Conservation (phyloP, 2,113 vertebrate genomes). For the Rissa tridactyla region DNA sequence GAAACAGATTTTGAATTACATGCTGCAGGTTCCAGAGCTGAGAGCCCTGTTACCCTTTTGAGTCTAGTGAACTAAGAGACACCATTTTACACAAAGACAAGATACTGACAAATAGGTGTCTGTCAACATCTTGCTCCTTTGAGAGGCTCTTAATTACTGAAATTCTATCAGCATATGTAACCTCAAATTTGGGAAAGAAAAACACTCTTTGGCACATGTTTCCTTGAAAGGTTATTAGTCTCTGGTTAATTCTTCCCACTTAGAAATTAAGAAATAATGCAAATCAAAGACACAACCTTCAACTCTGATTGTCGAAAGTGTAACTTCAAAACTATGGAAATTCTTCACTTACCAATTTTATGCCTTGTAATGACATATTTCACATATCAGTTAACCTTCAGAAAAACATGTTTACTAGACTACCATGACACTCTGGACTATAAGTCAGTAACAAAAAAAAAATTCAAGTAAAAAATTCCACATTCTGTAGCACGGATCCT, state of each 20-base stretch:
- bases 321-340: not conserved
- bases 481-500: not conserved
- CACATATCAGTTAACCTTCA: not conserved
- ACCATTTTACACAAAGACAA: not conserved
- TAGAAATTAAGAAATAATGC: not conserved
- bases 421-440: not conserved
- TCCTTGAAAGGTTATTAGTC: not conserved
- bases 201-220: not conserved
- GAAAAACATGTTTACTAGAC: not conserved
- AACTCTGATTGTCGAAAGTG: not conserved
- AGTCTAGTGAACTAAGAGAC: not conserved
- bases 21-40: not conserved
- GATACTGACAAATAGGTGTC: not conserved
- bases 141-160: not conserved
- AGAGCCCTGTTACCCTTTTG: not conserved
- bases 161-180: not conserved
- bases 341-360: not conserved
- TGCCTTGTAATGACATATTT: not conserved
- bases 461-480: not conserved
- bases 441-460: not conserved
- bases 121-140: not conserved
- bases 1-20: not conserved
- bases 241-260: not conserved
- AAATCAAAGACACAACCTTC: not conserved
- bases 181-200: not conserved